Evolutionary conservation across 2,888 invertebrate species (phyloP), one percentile per base, ranked within the genome.

Genomic region (Dicyrtoma fusca): DNA sequence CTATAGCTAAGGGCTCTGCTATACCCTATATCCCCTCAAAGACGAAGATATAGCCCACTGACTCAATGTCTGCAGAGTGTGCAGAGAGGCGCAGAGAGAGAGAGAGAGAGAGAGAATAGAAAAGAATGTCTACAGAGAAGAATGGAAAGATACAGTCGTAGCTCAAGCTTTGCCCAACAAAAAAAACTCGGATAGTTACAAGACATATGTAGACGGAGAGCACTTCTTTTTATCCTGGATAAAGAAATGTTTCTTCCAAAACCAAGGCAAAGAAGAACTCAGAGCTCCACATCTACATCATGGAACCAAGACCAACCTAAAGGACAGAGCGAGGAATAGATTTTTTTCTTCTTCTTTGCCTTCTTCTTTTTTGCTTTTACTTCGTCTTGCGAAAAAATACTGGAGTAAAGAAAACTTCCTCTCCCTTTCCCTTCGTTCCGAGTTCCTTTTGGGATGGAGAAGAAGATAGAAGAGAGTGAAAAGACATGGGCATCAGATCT

Each of bases 191-290:
- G 61, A 61, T 61, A 61, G 42, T 61, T 61, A 44, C 21, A 42
- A 61, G 61, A 61, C 61, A 61, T 61, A 61, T 61, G 34, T 61
- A 61, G 55, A 61, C 61, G 11, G 25, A 42, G 61, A 61, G 61
- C 61, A 61, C 61, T 61, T 61, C 44, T 44, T 44, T 34, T 61
- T 61, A 42, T 42, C 61, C 34, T 42, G 42, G 42, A 6, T 21
- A 13, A 34, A 34, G 34, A 34, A 34, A 34, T 34, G 3, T 34
- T 34, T 34, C 34, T n/a, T n/a, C n/a, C n/a, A n/a, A 17, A 21
- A 2, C 17, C 14, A 51, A 51, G 51, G 2, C 42, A 34, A 59
- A 59, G 59, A 51, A 51, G 26, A 59, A 34, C 13, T 26, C 59
- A 5, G 13, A 26, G 59, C 26, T 26, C 17, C 34, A 42, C 59